phyloP scores from a whole-genome alignment of 1,140 invertebrate species.

The Ceratina australensis region DNA sequence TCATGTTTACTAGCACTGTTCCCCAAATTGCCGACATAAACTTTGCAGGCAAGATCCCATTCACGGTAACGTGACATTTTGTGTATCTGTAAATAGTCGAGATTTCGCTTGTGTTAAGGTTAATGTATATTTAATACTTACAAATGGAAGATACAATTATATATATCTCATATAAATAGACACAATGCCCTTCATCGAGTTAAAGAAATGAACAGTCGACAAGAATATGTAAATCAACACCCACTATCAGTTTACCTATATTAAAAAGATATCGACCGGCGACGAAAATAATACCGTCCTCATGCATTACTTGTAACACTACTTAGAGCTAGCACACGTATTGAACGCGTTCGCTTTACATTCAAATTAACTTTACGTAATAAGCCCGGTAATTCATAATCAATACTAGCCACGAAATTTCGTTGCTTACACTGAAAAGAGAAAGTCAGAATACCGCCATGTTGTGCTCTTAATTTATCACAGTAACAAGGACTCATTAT shows the following conservation, averaged over 20 bases:
- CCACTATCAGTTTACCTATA: constrained; percentile 35
- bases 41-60: constrained; percentile 97
- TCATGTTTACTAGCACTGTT: constrained; percentile 95
- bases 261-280: constrained; percentile 39
- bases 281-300: constrained; percentile 2
- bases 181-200: no score
- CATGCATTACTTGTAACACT: no score
- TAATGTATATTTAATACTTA: background rate
- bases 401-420: background rate
- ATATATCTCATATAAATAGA: background rate
- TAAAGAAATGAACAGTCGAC: background rate
- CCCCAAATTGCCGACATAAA: constrained; percentile 98
- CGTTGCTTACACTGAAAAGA: constrained; percentile 25
- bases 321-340: background rate
- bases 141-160: background rate
- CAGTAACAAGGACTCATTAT: constrained; percentile 6
- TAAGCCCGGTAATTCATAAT: background rate
- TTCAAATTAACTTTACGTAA: background rate
- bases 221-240: constrained; percentile 3
- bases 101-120: background rate
- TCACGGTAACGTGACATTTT: constrained; percentile 88
- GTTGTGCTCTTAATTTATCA: constrained; percentile 28
- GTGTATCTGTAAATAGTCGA: constrained; percentile 16
- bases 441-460: constrained; percentile 42
- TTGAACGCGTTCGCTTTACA: background rate